A percentile compares a stretch with the other conserved stretches of the same genome.
phyloP scores from a whole-genome alignment of 2,797 vertebrate genomes.

The Sebastes goodei region DNA sequence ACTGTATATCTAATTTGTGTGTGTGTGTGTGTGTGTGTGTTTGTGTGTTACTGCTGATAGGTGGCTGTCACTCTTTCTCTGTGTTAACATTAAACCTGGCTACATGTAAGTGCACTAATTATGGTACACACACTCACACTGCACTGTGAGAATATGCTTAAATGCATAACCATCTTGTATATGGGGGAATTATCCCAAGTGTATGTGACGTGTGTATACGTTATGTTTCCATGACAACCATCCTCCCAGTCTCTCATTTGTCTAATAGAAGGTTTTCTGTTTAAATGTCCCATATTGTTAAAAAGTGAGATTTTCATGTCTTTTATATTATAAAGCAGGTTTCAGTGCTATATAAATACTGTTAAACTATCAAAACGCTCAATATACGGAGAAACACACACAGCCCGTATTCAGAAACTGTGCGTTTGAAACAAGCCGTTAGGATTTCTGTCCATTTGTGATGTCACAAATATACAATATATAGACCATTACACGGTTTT shows the following conservation, averaged over 20 bases:
- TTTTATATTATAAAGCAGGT: too few relatives aligned
- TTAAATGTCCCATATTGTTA: background rate
- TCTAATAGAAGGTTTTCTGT: background rate
- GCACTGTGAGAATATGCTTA: background rate
- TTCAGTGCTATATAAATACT: too few relatives aligned
- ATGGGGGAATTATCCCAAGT: background rate
- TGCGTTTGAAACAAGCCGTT: too few relatives aligned
- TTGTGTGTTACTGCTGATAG: background rate
- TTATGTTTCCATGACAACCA: background rate
- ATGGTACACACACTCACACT: background rate
- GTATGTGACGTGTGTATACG: background rate
- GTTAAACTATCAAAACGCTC: too few relatives aligned
- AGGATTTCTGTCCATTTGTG: too few relatives aligned
- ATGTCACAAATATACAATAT: too few relatives aligned
- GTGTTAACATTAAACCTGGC: background rate
- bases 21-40: background rate
- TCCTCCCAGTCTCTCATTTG: background rate
- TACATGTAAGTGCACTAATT: background rate
- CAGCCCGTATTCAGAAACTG: too few relatives aligned
- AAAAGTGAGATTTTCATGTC: too few relatives aligned
- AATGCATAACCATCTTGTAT: background rate
- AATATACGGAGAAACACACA: too few relatives aligned
- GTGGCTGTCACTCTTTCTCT: background rate
- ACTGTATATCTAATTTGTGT: background rate
- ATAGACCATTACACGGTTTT: too few relatives aligned